phyloP scores from a whole-genome alignment of 1,140 invertebrate species.

The Caenorhabditis latens region DNA sequence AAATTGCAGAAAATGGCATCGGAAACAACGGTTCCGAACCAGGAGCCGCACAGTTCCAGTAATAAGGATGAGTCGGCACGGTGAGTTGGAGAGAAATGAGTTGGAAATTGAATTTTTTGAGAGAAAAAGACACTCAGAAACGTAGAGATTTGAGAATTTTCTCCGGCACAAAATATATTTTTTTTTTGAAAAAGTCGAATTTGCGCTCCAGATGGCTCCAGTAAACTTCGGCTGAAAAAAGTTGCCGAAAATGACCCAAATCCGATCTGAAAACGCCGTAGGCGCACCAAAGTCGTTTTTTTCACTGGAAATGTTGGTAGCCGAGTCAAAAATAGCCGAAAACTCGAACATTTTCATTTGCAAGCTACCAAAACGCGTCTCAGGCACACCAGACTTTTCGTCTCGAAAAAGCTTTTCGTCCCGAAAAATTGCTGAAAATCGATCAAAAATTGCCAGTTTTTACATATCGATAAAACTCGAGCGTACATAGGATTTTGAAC shows the following conservation, averaged over 20 bases:
- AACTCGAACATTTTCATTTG: not conserved
- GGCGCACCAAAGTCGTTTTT: not conserved
- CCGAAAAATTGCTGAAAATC: not conserved
- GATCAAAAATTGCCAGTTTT: not conserved
- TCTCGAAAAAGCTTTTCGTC: not conserved
- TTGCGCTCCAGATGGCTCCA: too few relatives aligned
- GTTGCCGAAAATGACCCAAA: too few relatives aligned
- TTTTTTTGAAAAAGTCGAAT: too few relatives aligned
- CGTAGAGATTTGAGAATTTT: too few relatives aligned
- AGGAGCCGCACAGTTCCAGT: conserved; percentile 20
- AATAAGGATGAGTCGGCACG: conserved; percentile 32
- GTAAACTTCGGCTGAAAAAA: too few relatives aligned
- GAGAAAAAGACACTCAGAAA: too few relatives aligned
- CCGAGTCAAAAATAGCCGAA: too few relatives aligned
- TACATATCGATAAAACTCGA: not conserved
- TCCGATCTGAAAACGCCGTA: too few relatives aligned
- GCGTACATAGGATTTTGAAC: too few relatives aligned
- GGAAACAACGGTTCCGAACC: not conserved
- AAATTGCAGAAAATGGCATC: conserved; percentile 15
- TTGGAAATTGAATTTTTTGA: too few relatives aligned
- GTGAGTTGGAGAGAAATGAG: not conserved
- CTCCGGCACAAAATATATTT: too few relatives aligned
- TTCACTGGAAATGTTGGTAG: not conserved
- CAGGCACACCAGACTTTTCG: not conserved
- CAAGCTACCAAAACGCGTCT: not conserved